Conservation (phyloP, 2,797 vertebrate species). For the Smutsia temminckii region DNA sequence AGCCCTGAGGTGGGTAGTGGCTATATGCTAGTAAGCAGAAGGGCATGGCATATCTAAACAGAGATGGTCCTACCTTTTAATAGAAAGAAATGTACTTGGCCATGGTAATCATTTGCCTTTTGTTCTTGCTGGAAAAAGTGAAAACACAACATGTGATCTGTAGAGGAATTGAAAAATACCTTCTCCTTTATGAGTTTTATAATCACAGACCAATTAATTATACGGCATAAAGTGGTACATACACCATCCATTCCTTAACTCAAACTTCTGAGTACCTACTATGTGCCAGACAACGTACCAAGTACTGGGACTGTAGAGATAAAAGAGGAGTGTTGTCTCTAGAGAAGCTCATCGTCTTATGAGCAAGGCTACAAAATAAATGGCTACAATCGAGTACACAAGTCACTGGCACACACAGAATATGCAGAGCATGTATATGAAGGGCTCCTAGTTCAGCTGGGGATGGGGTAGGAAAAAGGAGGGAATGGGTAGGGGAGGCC, state of each 20-base stretch:
- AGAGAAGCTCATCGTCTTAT: neutral
- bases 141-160: conserved; percentile 39
- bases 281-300: neutral
- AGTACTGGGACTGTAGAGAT: neutral
- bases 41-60: conserved; percentile 28
- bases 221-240: neutral
- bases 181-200: neutral
- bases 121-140: conserved; percentile 39
- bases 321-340: neutral
- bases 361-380: neutral
- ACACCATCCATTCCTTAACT: neutral
- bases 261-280: neutral
- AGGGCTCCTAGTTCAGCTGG: neutral
- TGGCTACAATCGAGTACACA: neutral
- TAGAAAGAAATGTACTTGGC: conserved; percentile 52
- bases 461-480: neutral
- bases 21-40: conserved; percentile 9
- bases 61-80: conserved; percentile 37
- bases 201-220: neutral
- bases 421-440: neutral
- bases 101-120: conserved; percentile 39
- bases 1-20: neutral
- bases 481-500: too few species aligned
- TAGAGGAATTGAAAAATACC: conserved; percentile 14
- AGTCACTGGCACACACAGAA: neutral